These are phyloP conservation scores for Dolichopus griseipennis DNA, from an alignment of 2,888 invertebrate species.

Conservation along the genomic window DNA sequence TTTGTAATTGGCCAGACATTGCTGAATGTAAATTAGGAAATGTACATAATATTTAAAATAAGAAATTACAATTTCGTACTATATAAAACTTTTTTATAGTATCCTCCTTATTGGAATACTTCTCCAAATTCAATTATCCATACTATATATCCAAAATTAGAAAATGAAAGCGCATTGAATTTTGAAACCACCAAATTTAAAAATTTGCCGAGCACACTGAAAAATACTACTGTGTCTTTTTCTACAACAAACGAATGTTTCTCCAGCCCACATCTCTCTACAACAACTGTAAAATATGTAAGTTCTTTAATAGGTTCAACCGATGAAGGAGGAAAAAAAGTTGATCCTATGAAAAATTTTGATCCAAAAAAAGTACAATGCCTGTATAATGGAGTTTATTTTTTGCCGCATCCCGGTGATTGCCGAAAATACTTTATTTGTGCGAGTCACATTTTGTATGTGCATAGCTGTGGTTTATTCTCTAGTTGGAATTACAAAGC, in stretches of 20 bases:
- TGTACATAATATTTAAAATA: constrained; percentile 14
- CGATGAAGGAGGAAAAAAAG: constrained; percentile 24
- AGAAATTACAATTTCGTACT: neutral
- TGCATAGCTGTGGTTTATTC: constrained; percentile 34
- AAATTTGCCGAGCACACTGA: neutral
- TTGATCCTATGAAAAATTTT: constrained; percentile 31
- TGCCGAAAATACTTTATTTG: constrained; percentile 36
- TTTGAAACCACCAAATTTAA: neutral
- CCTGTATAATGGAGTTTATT: constrained; percentile 36
- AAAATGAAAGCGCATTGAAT: neutral
- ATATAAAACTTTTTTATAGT: neutral
- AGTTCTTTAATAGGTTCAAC: neutral
- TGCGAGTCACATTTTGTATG: constrained; percentile 35
- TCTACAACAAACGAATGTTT: neutral
- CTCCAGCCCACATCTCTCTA: neutral
- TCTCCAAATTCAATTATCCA: neutral
- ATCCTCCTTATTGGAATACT: constrained; percentile 1
- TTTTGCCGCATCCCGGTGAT: constrained; percentile 35
- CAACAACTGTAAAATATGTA: neutral
- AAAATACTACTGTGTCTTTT: neutral
- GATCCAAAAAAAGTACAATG: constrained; percentile 32
- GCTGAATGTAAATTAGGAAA: constrained; percentile 25
- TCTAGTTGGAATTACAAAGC: constrained; percentile 33
- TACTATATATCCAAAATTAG: neutral
- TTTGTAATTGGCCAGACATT: constrained; percentile 31